Percentiles rank a stretch among this genome's conserved stretches.
phyloP scores from a whole-genome alignment of 2,113 vertebrate species.

The Apus apus region DNA sequence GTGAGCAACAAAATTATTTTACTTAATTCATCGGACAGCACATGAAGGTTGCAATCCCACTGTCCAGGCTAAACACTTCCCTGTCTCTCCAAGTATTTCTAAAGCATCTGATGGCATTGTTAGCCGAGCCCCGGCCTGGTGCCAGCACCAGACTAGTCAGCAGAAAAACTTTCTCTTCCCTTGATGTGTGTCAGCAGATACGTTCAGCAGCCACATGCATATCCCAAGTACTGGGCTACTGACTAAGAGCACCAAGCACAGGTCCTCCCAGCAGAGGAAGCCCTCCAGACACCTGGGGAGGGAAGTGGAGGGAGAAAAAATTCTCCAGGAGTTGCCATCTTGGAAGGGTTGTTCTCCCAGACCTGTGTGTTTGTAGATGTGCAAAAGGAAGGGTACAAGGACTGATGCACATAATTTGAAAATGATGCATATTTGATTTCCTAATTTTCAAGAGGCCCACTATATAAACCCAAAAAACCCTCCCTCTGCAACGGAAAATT shows the following conservation, averaged over 20 bases:
- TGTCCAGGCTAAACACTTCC: background rate
- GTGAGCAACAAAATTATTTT: background rate
- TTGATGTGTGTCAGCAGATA: background rate
- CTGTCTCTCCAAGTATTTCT: background rate
- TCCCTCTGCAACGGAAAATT: background rate
- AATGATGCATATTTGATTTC: background rate
- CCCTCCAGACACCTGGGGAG: background rate
- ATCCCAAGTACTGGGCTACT: background rate
- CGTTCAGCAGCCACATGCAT: background rate
- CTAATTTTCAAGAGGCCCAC: background rate
- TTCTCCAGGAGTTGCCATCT: background rate
- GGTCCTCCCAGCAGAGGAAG: background rate
- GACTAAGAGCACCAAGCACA: background rate
- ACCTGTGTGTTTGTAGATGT: background rate
- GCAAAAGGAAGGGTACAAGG: background rate
- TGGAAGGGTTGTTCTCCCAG: background rate
- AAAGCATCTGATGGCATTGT: background rate
- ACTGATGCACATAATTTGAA: background rate
- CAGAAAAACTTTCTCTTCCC: background rate
- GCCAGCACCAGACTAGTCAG: background rate
- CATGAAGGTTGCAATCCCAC: fast-evolving
- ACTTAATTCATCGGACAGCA: background rate
- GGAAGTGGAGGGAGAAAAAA: background rate
- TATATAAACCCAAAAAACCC: fast-evolving
- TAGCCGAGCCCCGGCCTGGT: background rate